Evolutionary conservation across 2,888 invertebrate species (phyloP).

Genomic region (Trissonchulus sp.): DNA sequence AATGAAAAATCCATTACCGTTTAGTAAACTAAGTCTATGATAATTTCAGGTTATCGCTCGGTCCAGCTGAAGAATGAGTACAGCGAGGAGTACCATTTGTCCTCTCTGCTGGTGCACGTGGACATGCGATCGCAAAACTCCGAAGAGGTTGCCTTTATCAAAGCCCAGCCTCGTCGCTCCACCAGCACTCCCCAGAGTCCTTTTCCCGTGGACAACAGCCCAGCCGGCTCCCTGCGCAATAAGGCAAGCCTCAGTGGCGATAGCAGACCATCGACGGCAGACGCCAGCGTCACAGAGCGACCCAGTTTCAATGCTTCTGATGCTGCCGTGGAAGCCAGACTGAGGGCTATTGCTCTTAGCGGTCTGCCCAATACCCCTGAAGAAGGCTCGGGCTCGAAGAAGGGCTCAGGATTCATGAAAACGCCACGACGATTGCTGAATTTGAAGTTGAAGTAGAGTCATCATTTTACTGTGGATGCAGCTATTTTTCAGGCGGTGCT

Average conservation of each 20-base stretch:
- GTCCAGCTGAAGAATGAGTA: constrained; percentile 79
- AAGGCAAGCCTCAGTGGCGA: no score
- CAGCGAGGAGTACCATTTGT: constrained; percentile 85
- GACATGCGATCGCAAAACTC: constrained; percentile 57
- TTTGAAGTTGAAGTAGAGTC: no score
- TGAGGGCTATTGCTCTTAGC: not conserved
- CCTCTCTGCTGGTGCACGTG: constrained; percentile 76
- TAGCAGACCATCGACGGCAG: not conserved
- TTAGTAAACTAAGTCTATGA: no score
- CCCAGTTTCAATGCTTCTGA: not conserved
- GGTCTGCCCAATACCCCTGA: no score
- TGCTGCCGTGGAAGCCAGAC: not conserved
- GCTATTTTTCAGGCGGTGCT: no score
- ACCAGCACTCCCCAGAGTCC: not conserved
- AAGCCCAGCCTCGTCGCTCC: constrained; percentile 27
- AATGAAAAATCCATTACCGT: no score
- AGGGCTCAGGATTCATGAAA: no score
- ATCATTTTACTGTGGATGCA: no score
- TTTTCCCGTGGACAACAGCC: not conserved
- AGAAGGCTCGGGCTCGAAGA: no score
- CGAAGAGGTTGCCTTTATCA: constrained; percentile 43
- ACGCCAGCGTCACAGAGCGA: no score
- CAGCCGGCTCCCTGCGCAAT: not conserved
- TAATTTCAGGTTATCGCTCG: constrained; percentile 73
- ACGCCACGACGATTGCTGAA: no score